phyloP scores from a whole-genome alignment of 2,888 invertebrate genomes.

The Theretra japonica region DNA sequence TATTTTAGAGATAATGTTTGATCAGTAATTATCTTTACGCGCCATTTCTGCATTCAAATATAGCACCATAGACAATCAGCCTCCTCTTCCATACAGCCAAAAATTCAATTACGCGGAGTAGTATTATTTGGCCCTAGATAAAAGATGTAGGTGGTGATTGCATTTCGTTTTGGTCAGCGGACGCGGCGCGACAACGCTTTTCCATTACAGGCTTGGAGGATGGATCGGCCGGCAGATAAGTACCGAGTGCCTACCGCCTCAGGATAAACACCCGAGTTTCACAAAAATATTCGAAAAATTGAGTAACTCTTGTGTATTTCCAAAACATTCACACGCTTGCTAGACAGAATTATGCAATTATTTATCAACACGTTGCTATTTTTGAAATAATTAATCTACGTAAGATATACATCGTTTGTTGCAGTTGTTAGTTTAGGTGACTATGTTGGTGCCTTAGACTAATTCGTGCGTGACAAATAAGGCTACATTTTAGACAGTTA shows the following conservation, averaged over 20 bases:
- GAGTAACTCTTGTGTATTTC: background rate
- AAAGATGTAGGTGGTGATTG: constrained; percentile 30
- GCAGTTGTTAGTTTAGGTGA: too few species aligned
- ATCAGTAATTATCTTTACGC: background rate
- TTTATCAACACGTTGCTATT: too few species aligned
- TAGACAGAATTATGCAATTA: background rate
- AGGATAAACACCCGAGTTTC: constrained; percentile 35
- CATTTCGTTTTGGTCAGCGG: constrained; percentile 38
- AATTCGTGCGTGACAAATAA: too few species aligned
- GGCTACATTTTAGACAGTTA: too few species aligned
- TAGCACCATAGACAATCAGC: background rate
- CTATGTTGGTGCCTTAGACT: too few species aligned
- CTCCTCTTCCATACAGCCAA: background rate
- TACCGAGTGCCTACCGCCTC: constrained; percentile 39
- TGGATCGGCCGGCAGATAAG: constrained; percentile 49
- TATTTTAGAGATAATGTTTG: background rate
- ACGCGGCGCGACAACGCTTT: constrained; percentile 57
- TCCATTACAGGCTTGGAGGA: constrained; percentile 58
- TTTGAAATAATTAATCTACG: too few species aligned
- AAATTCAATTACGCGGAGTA: constrained; percentile 21
- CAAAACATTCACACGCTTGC: background rate
- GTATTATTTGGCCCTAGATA: constrained; percentile 16
- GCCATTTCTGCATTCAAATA: background rate
- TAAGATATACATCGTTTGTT: too few species aligned
- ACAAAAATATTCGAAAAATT: background rate